Evolutionary conservation across 2,888 invertebrate species (phyloP).

Genomic region (Mesopsocus fuscifrons): DNA sequence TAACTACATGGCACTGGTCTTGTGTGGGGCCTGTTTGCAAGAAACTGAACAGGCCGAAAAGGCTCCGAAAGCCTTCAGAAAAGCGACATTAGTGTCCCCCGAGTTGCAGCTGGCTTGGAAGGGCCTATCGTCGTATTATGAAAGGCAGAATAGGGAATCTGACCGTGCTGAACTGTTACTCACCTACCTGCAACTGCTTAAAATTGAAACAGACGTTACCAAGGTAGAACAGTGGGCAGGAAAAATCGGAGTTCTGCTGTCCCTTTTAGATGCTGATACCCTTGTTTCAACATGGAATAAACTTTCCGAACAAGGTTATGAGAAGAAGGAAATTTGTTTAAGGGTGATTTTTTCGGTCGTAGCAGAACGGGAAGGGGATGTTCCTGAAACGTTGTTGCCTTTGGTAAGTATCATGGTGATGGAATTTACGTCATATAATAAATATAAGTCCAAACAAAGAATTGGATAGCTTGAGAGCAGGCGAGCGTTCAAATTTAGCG

Average conservation of each 20-base stretch:
- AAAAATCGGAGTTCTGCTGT: not conserved
- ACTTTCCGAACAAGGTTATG: not conserved
- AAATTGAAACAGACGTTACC: constrained; percentile 26
- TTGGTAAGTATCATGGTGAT: constrained; percentile 16
- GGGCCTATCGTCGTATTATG: constrained; percentile 62
- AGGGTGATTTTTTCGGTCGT: not conserved
- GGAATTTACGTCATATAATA: constrained; percentile 50
- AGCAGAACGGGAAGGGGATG: not conserved
- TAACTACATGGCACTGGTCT: constrained; percentile 65
- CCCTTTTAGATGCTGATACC: not conserved
- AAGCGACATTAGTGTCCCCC: constrained; percentile 33
- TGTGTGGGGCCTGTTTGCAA: constrained; percentile 64
- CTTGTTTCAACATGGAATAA: not conserved
- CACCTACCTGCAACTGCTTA: constrained; percentile 46
- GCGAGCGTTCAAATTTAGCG: too few species aligned
- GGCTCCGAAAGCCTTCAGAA: constrained; percentile 39
- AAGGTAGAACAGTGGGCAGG: not conserved
- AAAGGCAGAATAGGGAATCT: constrained; percentile 32
- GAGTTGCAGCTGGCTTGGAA: constrained; percentile 49
- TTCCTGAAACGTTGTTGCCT: not conserved
- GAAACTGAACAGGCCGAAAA: constrained; percentile 42
- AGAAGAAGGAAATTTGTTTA: not conserved
- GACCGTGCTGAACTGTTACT: constrained; percentile 37
- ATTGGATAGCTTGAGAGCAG: too few species aligned
- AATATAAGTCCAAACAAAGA: too few species aligned